These are phyloP conservation scores for Eptesicus fuscus DNA, from an alignment of 2,113 vertebrate species.

Conservation along the genomic window DNA sequence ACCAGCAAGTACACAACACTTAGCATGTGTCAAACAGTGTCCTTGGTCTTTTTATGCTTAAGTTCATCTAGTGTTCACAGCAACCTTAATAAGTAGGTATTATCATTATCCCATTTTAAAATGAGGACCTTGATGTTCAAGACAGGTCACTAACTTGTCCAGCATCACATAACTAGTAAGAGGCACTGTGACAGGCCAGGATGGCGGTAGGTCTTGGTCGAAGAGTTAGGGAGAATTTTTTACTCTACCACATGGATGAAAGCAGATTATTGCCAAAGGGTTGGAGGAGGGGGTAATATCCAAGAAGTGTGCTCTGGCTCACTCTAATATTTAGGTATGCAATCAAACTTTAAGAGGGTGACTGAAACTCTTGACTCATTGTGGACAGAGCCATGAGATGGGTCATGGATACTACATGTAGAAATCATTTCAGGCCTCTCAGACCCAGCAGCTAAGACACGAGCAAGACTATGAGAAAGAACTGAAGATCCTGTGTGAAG, in stretches of 20 bases:
- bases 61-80: not conserved
- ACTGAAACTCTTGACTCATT: not conserved
- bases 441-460: not conserved
- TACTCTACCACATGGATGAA: not conserved
- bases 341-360: not conserved
- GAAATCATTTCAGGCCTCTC: not conserved
- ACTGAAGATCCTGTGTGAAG: not conserved
- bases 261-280: not conserved
- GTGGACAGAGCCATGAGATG: not conserved
- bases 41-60: not conserved
- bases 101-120: not conserved
- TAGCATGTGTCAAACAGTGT: not conserved
- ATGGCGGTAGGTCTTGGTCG: not conserved
- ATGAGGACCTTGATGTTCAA: not conserved
- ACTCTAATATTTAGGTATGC: not conserved
- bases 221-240: not conserved
- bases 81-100: too few species aligned
- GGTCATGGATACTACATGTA: not conserved
- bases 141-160: not conserved
- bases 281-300: too few species aligned
- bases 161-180: not conserved
- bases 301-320: not conserved
- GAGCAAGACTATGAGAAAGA: not conserved
- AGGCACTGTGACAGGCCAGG: not conserved
- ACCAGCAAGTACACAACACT: not conserved